These are phyloP conservation scores for Saturnia japonica DNA, from an alignment of 2,888 invertebrate genomes.

Conservation along the genomic window DNA sequence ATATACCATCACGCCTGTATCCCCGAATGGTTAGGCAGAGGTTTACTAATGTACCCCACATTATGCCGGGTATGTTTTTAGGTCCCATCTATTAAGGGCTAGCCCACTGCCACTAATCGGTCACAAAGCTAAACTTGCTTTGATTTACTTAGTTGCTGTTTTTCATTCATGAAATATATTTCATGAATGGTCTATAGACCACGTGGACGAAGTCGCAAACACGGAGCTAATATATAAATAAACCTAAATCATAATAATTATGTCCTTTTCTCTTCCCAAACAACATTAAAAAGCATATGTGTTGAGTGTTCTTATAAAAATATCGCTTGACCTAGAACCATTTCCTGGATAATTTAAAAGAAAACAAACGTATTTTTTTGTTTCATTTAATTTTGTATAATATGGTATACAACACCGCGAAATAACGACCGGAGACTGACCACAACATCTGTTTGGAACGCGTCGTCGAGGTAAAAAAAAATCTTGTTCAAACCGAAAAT, in stretches of 20 bases:
- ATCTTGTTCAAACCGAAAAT: background rate
- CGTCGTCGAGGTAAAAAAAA: background rate
- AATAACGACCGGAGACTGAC: background rate
- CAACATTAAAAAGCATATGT: background rate
- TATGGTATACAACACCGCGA: background rate
- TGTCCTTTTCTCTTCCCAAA: background rate
- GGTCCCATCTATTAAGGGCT: too few species aligned
- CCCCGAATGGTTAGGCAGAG: too few species aligned
- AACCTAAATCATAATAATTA: background rate
- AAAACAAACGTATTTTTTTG: background rate
- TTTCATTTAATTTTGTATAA: background rate
- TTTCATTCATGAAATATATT: too few species aligned
- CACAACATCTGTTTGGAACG: constrained; percentile 10
- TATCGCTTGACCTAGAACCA: background rate
- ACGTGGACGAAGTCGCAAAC: background rate
- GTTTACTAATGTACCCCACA: too few species aligned
- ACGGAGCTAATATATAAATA: background rate
- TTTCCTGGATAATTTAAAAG: constrained; percentile 1
- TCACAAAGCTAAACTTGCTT: too few species aligned
- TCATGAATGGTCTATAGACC: too few species aligned
- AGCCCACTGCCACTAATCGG: too few species aligned
- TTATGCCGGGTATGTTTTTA: too few species aligned
- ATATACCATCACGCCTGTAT: too few species aligned
- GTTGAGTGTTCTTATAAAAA: background rate
- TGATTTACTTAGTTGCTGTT: too few species aligned